Percentiles rank a stretch among this genome's conserved stretches.
These are phyloP conservation scores for Crotophaga sulcirostris DNA, from an alignment of 2,113 vertebrate species.

Conservation along the genomic window DNA sequence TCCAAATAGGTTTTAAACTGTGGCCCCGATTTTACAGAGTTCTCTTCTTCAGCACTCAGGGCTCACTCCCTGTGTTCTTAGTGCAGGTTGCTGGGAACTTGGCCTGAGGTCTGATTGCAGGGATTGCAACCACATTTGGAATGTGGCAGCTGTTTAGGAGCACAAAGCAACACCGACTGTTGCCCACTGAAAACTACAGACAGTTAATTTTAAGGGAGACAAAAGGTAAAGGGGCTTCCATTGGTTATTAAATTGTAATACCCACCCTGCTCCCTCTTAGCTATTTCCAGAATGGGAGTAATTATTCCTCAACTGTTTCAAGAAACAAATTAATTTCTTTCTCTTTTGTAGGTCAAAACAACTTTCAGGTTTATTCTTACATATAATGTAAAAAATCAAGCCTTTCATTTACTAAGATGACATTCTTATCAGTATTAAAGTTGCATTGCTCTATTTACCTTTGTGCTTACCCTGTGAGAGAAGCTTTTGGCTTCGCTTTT, in stretches of 20 bases:
- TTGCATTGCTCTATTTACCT: neutral
- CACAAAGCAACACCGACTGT: neutral
- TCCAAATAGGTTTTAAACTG: neutral
- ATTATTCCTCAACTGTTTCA: neutral
- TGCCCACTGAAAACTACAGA: neutral
- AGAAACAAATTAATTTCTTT: neutral
- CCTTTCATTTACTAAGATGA: neutral
- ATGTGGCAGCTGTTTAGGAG: neutral
- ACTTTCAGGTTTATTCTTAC: neutral
- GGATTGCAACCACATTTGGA: neutral
- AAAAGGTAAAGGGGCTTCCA: neutral
- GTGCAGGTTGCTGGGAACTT: neutral
- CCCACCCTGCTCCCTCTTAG: neutral
- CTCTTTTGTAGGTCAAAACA: neutral
- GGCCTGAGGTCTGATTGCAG: neutral
- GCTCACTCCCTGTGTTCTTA: neutral
- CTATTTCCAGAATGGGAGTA: neutral
- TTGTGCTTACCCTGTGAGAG: neutral
- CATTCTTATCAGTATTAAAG: neutral
- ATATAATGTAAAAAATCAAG: rapidly evolving
- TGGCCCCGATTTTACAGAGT: neutral
- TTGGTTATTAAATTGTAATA: neutral
- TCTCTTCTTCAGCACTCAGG: neutral
- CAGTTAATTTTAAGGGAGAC: neutral
- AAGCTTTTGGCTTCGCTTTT: neutral